phyloP scores from a whole-genome alignment of 2,888 invertebrate genomes.

The Noctua fimbriata region DNA sequence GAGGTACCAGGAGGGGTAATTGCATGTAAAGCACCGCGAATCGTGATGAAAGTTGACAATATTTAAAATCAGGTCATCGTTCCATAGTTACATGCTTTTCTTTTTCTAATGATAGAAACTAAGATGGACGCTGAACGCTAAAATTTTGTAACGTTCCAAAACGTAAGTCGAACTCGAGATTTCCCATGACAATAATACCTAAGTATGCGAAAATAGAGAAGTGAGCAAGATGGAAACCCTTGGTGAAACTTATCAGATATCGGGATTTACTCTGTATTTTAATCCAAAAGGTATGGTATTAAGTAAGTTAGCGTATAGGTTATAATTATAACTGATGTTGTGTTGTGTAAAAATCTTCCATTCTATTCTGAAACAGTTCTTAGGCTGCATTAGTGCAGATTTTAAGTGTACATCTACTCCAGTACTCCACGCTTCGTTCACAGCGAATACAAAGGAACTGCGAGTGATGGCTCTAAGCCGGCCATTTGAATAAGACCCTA shows the following conservation, averaged over 20 bases:
- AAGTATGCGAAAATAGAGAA: conserved; percentile 1
- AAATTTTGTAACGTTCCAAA: background rate
- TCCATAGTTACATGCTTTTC: conserved; percentile 3
- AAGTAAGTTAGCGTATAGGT: background rate
- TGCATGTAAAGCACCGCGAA: conserved; percentile 30
- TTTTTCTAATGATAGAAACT: background rate
- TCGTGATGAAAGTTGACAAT: conserved; percentile 37
- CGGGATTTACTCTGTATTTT: conserved; percentile 7
- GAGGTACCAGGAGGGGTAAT: conserved; percentile 36
- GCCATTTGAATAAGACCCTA: conserved; percentile 50
- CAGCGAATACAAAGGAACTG: conserved; percentile 42
- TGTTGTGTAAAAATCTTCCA: background rate
- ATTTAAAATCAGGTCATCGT: conserved; percentile 21
- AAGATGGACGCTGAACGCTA: background rate
- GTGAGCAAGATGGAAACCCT: conserved; percentile 10
- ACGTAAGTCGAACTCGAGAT: background rate
- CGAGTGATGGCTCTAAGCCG: conserved; percentile 35
- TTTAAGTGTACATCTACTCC: conserved; percentile 33
- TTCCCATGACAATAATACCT: background rate
- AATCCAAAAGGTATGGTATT: conserved; percentile 5
- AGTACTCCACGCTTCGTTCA: conserved; percentile 28
- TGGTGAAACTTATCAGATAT: conserved; percentile 20
- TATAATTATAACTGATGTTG: background rate
- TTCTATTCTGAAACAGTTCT: conserved; percentile 14
- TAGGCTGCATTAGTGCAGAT: conserved; percentile 24